Conservation (phyloP, 2,113 vertebrate genomes). For the Thalassarche chlororhynchos region DNA sequence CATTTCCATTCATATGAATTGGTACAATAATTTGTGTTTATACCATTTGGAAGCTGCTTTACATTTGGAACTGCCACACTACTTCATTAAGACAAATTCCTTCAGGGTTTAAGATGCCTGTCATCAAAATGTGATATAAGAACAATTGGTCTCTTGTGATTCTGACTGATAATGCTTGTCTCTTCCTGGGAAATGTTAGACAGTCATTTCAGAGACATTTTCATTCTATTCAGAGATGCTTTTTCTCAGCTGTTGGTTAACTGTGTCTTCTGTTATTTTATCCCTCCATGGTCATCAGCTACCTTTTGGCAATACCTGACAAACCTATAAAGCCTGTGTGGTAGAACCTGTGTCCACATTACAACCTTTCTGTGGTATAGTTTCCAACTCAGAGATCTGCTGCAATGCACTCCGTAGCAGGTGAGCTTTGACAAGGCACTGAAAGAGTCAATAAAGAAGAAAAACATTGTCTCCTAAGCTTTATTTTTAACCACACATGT, state of each 20-base stretch:
- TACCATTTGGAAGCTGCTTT: neutral
- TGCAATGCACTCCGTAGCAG: neutral
- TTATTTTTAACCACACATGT: constrained; percentile 28
- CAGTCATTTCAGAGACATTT: neutral
- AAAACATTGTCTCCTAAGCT: neutral
- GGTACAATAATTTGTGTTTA: neutral
- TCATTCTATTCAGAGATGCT: neutral
- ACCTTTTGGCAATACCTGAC: neutral
- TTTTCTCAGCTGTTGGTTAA: neutral
- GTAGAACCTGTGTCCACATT: neutral
- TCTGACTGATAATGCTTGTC: neutral
- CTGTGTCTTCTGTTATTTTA: neutral
- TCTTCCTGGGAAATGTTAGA: neutral
- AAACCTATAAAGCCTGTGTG: neutral
- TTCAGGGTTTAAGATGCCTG: neutral
- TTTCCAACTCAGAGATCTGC: neutral
- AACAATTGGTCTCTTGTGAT: constrained; percentile 16
- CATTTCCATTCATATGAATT: neutral
- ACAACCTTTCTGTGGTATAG: neutral
- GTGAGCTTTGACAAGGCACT: neutral
- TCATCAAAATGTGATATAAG: neutral
- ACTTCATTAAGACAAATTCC: neutral
- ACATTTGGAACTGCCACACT: neutral
- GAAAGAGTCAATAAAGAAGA: constrained; percentile 28
- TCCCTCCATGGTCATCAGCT: neutral